Base-by-base conservation (phyloP, 2,888 invertebrate species). In the Netelia inedita region DNA sequence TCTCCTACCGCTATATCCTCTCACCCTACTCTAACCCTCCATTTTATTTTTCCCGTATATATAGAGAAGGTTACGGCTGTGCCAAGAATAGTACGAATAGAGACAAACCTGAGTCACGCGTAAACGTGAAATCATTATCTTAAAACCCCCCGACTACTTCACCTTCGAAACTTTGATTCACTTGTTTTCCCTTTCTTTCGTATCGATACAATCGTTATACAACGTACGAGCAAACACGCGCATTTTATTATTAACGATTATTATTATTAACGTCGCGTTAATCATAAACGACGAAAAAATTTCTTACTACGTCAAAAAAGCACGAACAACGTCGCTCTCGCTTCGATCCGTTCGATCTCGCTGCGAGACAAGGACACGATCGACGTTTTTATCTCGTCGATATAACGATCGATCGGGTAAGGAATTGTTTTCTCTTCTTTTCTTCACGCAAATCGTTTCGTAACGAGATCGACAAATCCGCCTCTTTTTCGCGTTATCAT, bases 51-150 rank as follows among this genome's bases (percentile, higher is more conserved):
- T 19, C 19, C 50, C 14, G 1, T 11, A 6, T 21, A 2, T 16
- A 16, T n/a, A 43, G 8, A 55, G 76, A 78, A 57, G 71, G 65
- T 66, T 82, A 72, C 11, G 76, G 57, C 59, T 16, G 61, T 59
- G 66, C 59, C 68, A 83, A 79, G 55, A 71, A 74, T 71, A 79
- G 71, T 55, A 28, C 28, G 28, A 59, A 59, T 59, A 78, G 55
- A 74, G 43, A 69, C 50, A 16, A n/a, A 16, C 61, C 46, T 28
- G 28, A 55, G 59, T 75, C 59, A 41, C 61, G 28, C 59, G 55
- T 55, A 61, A 50, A 68, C 41, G 28, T 41, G 8, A 23, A 59
- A 76, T 23, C 66, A 80, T 80, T 80, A 80, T 76, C 57, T 72
- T 76, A 80, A 5, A 16, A 11, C 5, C 28, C 43, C 59, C 28